Percentiles rank a stretch among this genome's conserved stretches.
Evolutionary conservation across 2,888 invertebrate species (phyloP).

Genomic region (Gasteruption jaculator): DNA sequence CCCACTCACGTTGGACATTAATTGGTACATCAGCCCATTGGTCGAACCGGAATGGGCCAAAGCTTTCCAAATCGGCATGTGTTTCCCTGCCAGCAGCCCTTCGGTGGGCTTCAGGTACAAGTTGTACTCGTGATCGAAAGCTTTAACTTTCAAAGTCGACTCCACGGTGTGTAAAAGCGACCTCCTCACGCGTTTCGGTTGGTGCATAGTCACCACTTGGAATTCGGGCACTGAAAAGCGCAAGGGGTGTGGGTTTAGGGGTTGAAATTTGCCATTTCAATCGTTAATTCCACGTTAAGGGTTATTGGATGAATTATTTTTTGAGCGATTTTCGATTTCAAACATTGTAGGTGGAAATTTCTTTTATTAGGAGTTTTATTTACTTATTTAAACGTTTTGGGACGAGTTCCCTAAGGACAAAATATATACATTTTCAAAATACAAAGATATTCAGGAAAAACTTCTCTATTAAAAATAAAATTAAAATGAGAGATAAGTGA

Average conservation of each 20-base stretch:
- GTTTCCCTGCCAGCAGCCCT: slow-evolving; percentile 30
- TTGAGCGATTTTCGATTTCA: no score
- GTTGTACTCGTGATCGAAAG: slow-evolving; percentile 28
- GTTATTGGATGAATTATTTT: no score
- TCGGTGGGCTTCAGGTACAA: slow-evolving; percentile 36
- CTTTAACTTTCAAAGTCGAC: slow-evolving; percentile 25
- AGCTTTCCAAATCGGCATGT: slow-evolving; percentile 37
- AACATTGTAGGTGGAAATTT: no score
- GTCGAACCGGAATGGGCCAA: slow-evolving; percentile 22
- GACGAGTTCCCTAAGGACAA: background rate
- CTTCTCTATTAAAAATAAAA: no score
- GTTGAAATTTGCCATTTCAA: no score
- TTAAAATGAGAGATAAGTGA: no score
- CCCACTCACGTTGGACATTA: slow-evolving; percentile 27
- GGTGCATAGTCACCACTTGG: slow-evolving; percentile 33
- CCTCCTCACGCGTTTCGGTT: slow-evolving; percentile 19
- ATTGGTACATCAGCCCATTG: slow-evolving; percentile 27
- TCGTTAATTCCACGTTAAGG: no score
- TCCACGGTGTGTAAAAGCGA: slow-evolving; percentile 1
- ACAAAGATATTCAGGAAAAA: no score
- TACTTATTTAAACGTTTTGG: no score
- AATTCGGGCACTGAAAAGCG: slow-evolving; percentile 36
- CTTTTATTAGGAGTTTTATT: no score
- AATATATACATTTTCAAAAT: no score
- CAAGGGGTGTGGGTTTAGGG: no score